A percentile compares a stretch with the other conserved stretches of the same genome.
These are phyloP conservation scores for Drosophila emarginata DNA, from an alignment of 2,888 invertebrate species.

Conservation along the genomic window DNA sequence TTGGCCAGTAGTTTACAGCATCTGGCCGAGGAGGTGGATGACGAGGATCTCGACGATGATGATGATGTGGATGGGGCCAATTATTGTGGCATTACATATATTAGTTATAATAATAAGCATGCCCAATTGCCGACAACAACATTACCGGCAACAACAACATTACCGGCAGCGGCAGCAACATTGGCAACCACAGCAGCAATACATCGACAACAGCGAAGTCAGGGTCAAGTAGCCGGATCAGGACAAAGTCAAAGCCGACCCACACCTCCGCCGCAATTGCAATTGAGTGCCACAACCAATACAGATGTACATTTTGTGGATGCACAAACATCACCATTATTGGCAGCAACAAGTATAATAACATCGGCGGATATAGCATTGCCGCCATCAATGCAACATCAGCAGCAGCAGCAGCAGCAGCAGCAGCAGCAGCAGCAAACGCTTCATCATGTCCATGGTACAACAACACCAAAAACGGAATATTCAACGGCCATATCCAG, in stretches of 20 bases:
- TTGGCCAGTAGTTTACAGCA: slow-evolving; percentile 97
- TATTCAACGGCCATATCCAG: slow-evolving; percentile 73
- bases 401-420: slow-evolving; percentile 25
- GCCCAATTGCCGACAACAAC: slow-evolving; percentile 76
- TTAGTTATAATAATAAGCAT: slow-evolving; percentile 91
- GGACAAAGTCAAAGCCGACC: slow-evolving; percentile 8
- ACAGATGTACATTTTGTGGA: slow-evolving; percentile 62
- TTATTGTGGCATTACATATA: slow-evolving; percentile 87
- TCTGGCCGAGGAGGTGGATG: slow-evolving; percentile 97
- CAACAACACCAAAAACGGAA: slow-evolving; percentile 77
- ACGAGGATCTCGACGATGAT: slow-evolving; percentile 97
- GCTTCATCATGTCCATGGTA: slow-evolving; percentile 55
- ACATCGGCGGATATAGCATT: slow-evolving; percentile 57
- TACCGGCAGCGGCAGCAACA: slow-evolving; percentile 72
- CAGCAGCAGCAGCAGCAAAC: slow-evolving; percentile 14
- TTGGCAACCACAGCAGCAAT: slow-evolving; percentile 60
- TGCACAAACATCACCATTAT: slow-evolving; percentile 79
- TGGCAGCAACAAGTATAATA: slow-evolving; percentile 49
- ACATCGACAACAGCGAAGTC: slow-evolving; percentile 58
- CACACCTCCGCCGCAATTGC: slow-evolving; percentile 53
- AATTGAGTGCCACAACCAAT: slow-evolving; percentile 56
- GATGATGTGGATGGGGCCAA: slow-evolving; percentile 97
- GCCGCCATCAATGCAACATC: slow-evolving; percentile 21
- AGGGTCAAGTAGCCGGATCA: slow-evolving; percentile 26
- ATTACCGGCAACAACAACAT: slow-evolving; percentile 59